These are phyloP conservation scores for rat (Rattus norvegicus) DNA, from an alignment of 2,113 vertebrate genomes.

Conservation along the genomic window GRCr8 NC_086022.1:52816001-52816500, in stretches of 20 bases:
- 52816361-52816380: neutral
- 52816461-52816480: neutral
- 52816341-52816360: neutral
- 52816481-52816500: neutral
- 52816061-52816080: neutral
- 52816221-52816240: neutral
- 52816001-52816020: neutral
- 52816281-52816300: neutral
- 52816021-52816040: neutral
- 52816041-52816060: neutral
- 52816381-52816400: neutral
- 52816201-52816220: neutral
- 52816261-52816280: neutral
- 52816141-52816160: neutral
- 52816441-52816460: neutral
- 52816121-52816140: neutral
- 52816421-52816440: neutral
- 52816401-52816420: neutral
- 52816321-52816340: neutral
- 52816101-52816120: neutral
- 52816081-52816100: no score
- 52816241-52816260: neutral
- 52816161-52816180: neutral
- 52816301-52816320: neutral
- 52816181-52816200: neutral